These are phyloP conservation scores for Corvus hawaiiensis DNA, from an alignment of 2,113 vertebrate genomes.

Conservation along the genomic window DNA sequence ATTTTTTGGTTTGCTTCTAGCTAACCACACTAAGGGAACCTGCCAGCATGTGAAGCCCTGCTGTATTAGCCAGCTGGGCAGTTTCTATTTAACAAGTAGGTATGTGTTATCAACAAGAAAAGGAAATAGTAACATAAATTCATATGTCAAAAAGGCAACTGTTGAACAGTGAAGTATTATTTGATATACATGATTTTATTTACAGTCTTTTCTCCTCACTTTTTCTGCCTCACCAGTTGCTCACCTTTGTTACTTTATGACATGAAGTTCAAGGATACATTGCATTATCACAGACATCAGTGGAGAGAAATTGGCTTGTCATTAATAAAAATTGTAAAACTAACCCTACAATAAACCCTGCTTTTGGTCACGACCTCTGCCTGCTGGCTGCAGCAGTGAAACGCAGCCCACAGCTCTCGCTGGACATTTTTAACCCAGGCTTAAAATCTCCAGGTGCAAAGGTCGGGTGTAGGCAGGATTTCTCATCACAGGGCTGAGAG, in stretches of 20 bases:
- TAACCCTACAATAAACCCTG: background rate
- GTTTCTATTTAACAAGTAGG: background rate
- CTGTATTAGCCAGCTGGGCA: background rate
- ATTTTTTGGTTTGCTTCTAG: background rate
- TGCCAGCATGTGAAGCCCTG: background rate
- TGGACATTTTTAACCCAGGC: background rate
- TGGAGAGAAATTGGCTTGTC: slow-evolving; percentile 6
- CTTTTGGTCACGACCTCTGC: background rate
- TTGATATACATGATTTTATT: slow-evolving; percentile 1
- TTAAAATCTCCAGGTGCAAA: background rate
- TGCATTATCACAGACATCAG: slow-evolving; percentile 29
- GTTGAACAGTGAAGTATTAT: slow-evolving; percentile 8
- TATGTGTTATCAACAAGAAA: background rate
- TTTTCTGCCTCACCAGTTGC: slow-evolving; percentile 22
- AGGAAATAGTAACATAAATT: background rate
- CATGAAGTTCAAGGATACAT: slow-evolving; percentile 1
- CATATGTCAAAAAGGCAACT: background rate
- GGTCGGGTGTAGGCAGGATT: background rate
- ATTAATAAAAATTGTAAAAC: slow-evolving; percentile 31
- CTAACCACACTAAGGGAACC: background rate
- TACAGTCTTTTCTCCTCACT: background rate
- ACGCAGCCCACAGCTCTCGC: background rate
- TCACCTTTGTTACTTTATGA: slow-evolving; percentile 39
- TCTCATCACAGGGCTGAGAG: background rate
- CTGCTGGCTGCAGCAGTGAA: background rate